phyloP scores from a whole-genome alignment of 1,140 invertebrate species.

The Oscheius sp. region DNA sequence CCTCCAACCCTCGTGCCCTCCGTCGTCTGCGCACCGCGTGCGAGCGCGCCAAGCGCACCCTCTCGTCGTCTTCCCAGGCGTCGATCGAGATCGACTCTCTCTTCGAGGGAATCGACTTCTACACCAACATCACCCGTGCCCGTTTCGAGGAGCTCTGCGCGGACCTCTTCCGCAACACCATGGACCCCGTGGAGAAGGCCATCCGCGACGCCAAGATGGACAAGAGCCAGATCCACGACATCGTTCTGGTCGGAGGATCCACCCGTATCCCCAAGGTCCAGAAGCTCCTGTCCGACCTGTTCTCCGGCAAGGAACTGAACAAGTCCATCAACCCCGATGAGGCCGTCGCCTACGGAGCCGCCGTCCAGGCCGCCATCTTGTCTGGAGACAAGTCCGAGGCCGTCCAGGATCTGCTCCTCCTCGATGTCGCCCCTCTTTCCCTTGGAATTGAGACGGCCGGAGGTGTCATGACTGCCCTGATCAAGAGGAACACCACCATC shows the following conservation, averaged over 20 bases:
- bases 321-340: constrained; percentile 71
- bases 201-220: constrained; percentile 88
- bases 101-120: constrained; percentile 93
- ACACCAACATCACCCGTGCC: constrained; percentile 88
- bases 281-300: constrained; percentile 73
- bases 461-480: constrained; percentile 88
- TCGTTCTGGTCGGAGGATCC: constrained; percentile 87
- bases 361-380: constrained; percentile 71
- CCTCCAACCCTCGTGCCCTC: constrained; percentile 82
- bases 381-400: constrained; percentile 89
- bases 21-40: constrained; percentile 86
- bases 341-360: constrained; percentile 63
- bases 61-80: constrained; percentile 91
- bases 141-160: constrained; percentile 90
- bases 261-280: constrained; percentile 96
- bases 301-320: constrained; percentile 92
- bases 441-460: constrained; percentile 96
- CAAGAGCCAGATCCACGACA: constrained; percentile 75
- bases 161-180: constrained; percentile 81
- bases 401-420: constrained; percentile 81
- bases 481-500: constrained; percentile 88
- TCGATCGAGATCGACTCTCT: constrained; percentile 89
- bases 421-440: constrained; percentile 90
- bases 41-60: constrained; percentile 88
- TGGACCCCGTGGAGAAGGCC: constrained; percentile 92